Percentiles rank a stretch among this genome's conserved stretches.
These are phyloP conservation scores for Sylvietta virens DNA, from an alignment of 2,113 vertebrate species.

Conservation along the genomic window DNA sequence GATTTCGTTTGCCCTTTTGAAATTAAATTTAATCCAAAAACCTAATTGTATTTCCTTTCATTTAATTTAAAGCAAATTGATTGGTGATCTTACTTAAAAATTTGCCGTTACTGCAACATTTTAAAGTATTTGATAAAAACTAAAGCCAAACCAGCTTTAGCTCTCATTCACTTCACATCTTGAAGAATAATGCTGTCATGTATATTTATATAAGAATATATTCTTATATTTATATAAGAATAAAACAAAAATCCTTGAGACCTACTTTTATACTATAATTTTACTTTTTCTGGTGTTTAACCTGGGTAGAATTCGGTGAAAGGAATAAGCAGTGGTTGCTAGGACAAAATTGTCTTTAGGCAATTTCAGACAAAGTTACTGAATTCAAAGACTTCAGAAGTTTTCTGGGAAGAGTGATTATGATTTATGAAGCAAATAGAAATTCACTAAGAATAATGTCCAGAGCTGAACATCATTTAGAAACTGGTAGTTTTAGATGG, in stretches of 20 bases:
- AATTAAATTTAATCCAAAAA: not conserved
- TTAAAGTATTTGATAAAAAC: not conserved
- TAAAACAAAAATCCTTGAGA: not conserved
- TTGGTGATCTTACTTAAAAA: not conserved
- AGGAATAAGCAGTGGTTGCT: not conserved
- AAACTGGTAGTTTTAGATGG: not conserved
- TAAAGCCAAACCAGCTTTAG: not conserved
- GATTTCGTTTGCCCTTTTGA: not conserved
- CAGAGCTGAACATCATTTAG: not conserved
- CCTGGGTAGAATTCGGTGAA: not conserved
- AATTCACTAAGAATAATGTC: not conserved
- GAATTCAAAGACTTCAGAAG: not conserved
- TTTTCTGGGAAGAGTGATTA: not conserved
- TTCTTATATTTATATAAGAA: not conserved
- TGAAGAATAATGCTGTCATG: not conserved
- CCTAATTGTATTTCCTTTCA: not conserved
- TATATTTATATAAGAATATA: not conserved
- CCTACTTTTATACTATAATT: not conserved
- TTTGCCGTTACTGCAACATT: not conserved
- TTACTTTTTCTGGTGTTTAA: not conserved
- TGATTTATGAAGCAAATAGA: not conserved
- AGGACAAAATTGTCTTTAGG: not conserved
- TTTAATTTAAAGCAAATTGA: not conserved
- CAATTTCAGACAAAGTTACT: not conserved
- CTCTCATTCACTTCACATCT: not conserved